Percentiles rank a stretch among this genome's conserved stretches.
Evolutionary conservation across 2,888 invertebrate species (phyloP).

Genomic region (Pterostichus niger): DNA sequence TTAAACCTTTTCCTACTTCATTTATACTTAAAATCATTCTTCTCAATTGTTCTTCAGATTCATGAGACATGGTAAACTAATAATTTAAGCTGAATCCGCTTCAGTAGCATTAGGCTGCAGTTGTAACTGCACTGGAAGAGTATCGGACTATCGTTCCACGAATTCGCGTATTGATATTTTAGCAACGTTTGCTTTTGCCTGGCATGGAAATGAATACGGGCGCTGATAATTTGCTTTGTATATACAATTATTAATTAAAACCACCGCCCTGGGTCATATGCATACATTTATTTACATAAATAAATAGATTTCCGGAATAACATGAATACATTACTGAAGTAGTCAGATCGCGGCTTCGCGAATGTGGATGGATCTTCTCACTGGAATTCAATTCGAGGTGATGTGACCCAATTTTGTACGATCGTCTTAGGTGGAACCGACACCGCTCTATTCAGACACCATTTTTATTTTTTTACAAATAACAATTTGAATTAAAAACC

Average conservation of each 20-base stretch:
- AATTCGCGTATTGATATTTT: constrained; percentile 56
- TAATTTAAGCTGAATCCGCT: too few species aligned
- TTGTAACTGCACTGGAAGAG: not conserved
- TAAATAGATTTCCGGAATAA: constrained; percentile 63
- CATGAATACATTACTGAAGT: constrained; percentile 60
- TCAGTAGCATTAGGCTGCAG: too few species aligned
- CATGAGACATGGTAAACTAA: too few species aligned
- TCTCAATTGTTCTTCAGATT: too few species aligned
- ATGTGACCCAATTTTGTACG: not conserved
- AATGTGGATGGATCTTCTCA: constrained; percentile 21
- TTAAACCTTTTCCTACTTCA: too few species aligned
- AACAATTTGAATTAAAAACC: too few species aligned
- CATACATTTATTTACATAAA: constrained; percentile 66
- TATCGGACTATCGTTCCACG: not conserved
- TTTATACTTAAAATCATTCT: too few species aligned
- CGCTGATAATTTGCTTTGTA: constrained; percentile 66
- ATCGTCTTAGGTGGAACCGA: not conserved
- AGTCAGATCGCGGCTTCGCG: constrained; percentile 1
- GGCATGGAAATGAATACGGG: constrained; percentile 61
- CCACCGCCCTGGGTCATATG: constrained; percentile 62
- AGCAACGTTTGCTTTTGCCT: constrained; percentile 57
- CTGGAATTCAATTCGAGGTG: not conserved
- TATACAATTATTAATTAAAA: constrained; percentile 66
- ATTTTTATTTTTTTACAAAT: too few species aligned
- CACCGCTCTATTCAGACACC: too few species aligned